A percentile compares a stretch with the other conserved stretches of the same genome.
phyloP scores from a whole-genome alignment of 2,888 invertebrate species.

The Crossocerus cetratus region DNA sequence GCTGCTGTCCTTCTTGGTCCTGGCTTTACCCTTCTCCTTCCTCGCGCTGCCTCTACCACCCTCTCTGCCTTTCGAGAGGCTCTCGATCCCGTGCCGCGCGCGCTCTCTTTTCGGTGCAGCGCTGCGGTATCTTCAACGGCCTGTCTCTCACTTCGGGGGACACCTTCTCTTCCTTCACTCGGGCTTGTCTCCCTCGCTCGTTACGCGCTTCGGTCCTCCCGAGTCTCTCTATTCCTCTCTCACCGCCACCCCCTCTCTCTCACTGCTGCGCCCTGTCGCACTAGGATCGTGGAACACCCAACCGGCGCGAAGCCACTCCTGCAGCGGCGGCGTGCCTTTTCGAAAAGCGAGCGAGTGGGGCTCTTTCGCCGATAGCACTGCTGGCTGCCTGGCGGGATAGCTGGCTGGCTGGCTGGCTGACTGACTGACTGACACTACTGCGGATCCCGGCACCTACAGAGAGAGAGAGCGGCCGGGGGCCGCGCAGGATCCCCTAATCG shows the following conservation, averaged over 20 bases:
- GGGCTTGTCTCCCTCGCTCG: conserved; percentile 7
- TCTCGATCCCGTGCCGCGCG: conserved; percentile 49
- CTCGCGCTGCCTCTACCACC: not conserved
- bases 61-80: conserved; percentile 19
- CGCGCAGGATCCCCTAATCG: conserved; percentile 56
- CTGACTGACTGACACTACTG: conserved; percentile 45
- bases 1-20: not conserved
- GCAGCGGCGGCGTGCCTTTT: conserved; percentile 53
- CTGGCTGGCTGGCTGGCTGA: conserved; percentile 39
- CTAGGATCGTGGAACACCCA: not conserved
- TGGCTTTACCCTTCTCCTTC: not conserved
- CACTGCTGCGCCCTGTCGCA: no score
- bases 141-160: conserved; percentile 6
- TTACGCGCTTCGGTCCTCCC: conserved; percentile 15
- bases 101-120: conserved; percentile 42
- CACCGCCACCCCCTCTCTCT: conserved; percentile 9
- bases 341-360: conserved; percentile 39
- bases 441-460: conserved; percentile 21
- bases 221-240: conserved; percentile 35
- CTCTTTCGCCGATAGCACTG: conserved; percentile 33
- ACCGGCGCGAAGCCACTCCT: conserved; percentile 54
- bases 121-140: conserved; percentile 35
- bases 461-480: conserved; percentile 21
- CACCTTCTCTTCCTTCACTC: conserved; percentile 14
- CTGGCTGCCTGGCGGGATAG: conserved; percentile 47